Conservation (phyloP, 2,113 vertebrate species). For the Caranx ignobilis region DNA sequence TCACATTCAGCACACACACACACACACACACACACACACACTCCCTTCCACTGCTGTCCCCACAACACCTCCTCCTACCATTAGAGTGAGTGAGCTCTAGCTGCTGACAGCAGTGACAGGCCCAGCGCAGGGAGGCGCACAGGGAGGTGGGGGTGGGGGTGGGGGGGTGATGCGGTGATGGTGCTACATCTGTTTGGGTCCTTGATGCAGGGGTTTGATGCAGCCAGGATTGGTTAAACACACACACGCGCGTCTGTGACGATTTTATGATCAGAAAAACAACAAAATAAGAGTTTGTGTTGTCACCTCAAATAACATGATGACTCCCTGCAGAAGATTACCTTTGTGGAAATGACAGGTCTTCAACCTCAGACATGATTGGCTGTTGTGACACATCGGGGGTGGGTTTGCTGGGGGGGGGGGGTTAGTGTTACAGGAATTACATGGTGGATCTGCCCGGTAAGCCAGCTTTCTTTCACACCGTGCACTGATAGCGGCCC, state of each 20-base stretch:
- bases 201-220: slow-evolving; percentile 32
- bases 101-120: slow-evolving; percentile 73
- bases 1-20: slow-evolving; percentile 46
- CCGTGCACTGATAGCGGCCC: slow-evolving; percentile 1
- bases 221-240: slow-evolving; percentile 27
- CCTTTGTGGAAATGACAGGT: slow-evolving; percentile 23
- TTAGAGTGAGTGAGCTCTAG: slow-evolving; percentile 61
- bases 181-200: slow-evolving; percentile 66
- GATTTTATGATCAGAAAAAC: slow-evolving; percentile 41
- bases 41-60: slow-evolving; percentile 1
- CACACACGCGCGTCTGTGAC: slow-evolving; percentile 22
- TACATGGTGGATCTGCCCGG: background rate
- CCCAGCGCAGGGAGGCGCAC: slow-evolving; percentile 21
- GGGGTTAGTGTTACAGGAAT: slow-evolving; percentile 21
- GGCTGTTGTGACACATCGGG: background rate
- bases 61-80: slow-evolving; percentile 51
- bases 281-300: slow-evolving; percentile 1
- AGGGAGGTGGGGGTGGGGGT: slow-evolving; percentile 6
- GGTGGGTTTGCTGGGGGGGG: no score
- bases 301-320: slow-evolving; percentile 15
- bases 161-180: slow-evolving; percentile 13
- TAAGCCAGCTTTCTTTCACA: slow-evolving; percentile 8
- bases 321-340: slow-evolving; percentile 26
- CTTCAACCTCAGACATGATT: slow-evolving; percentile 18
- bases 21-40: slow-evolving; percentile 30